Evolutionary conservation across 2,113 vertebrate species (phyloP).

Genomic region (Eubucco bourcierii): DNA sequence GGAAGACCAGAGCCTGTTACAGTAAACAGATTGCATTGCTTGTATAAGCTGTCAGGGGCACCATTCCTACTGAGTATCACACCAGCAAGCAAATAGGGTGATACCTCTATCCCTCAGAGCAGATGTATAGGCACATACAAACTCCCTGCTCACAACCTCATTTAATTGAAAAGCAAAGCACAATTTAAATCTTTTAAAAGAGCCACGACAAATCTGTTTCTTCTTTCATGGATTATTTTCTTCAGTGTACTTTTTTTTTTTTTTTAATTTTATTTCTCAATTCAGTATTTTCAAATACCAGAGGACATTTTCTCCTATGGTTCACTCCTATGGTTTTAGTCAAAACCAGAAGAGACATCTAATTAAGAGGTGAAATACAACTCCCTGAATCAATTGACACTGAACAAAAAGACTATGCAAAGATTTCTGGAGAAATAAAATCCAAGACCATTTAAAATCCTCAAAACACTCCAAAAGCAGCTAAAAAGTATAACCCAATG

Average conservation of each 20-base stretch:
- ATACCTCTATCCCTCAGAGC: accelerated
- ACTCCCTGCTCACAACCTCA: background rate
- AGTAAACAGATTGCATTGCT: background rate
- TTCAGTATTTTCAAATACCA: background rate
- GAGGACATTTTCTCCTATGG: background rate
- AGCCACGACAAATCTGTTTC: background rate
- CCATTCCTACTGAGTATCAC: background rate
- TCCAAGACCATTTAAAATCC: background rate
- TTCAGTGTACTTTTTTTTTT: background rate
- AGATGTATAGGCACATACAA: background rate
- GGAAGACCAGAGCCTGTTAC: slow-evolving; percentile 7
- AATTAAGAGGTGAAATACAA: background rate
- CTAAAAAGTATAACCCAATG: background rate
- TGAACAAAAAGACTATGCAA: background rate
- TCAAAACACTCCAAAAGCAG: background rate
- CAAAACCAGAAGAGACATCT: background rate
- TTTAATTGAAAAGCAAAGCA: background rate
- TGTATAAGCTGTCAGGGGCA: background rate
- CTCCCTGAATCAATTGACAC: background rate
- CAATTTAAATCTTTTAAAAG: background rate
- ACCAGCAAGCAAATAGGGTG: background rate
- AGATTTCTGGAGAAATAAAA: background rate
- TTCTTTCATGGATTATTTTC: background rate
- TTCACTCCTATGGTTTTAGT: background rate
- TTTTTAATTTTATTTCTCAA: background rate